Percentiles rank a stretch among this genome's conserved stretches.
Conservation (phyloP, 2,888 invertebrate species). For the Spialia ferax region DNA sequence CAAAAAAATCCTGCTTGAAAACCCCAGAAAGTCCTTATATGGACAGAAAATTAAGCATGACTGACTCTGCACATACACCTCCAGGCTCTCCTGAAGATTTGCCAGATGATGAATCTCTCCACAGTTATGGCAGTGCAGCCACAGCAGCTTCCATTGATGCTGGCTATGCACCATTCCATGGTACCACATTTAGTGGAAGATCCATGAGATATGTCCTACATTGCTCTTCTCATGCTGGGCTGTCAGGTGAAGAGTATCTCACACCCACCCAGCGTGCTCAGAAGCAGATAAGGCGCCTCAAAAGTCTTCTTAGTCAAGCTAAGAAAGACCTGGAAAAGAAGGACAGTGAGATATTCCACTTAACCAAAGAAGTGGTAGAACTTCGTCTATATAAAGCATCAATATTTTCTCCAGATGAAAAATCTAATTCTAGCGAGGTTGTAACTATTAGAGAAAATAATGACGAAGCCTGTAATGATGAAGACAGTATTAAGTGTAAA, state of each 20-base stretch:
- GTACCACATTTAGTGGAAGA: conserved; percentile 90
- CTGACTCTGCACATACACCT: conserved; percentile 85
- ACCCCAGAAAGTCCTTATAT: conserved; percentile 63
- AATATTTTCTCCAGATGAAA: conserved; percentile 92
- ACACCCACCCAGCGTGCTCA: conserved; percentile 96
- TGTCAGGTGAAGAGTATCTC: conserved; percentile 93
- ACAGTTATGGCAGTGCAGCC: conserved; percentile 92
- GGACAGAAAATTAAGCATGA: conserved; percentile 73
- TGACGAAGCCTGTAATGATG: conserved; percentile 68
- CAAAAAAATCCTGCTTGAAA: conserved; percentile 74
- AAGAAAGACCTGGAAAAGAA: conserved; percentile 92
- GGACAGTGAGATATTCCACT: conserved; percentile 92
- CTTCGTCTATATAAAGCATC: conserved; percentile 93
- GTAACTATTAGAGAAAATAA: conserved; percentile 91
- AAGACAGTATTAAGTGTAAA: conserved; percentile 71
- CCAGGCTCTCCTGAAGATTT: conserved; percentile 88
- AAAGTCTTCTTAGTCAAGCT: conserved; percentile 90
- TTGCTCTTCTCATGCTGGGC: conserved; percentile 92
- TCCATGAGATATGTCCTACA: conserved; percentile 94
- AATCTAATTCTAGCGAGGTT: conserved; percentile 92
- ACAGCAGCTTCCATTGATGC: conserved; percentile 94
- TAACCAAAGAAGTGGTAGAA: conserved; percentile 93
- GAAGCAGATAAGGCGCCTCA: conserved; percentile 92
- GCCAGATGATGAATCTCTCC: conserved; percentile 92
- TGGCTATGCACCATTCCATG: conserved; percentile 92